Evolutionary conservation across 1,140 invertebrate species (phyloP), one percentile per base, ranked within the genome.

Genomic region (Drosophila rhopaloa): DNA sequence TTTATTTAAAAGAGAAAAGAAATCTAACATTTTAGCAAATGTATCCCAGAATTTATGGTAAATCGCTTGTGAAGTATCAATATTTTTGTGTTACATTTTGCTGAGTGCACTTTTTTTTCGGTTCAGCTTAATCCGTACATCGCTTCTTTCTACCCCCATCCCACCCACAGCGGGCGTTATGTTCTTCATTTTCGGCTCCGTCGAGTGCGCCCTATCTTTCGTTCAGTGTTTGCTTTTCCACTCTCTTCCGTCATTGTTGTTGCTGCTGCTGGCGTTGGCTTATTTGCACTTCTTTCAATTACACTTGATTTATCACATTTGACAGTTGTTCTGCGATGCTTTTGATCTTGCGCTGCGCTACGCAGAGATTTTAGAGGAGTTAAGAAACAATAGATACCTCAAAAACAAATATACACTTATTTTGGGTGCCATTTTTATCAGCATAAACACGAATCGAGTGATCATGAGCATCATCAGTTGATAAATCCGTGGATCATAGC

Each of bases 281-380:
- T 88, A 88, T 88, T 90, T 84, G 85, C 84, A 84, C 84, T 85
- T 89, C 85, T 88, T 85, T 85, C 85, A 89, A 89, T 89, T 89
- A 90, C 80, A 90, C 84, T 84, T 89, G 84, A 89, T 89, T 89
- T 90, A 89, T 84, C 74, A 90, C 48, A 89, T 89, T 90, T 90
- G 81, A 84, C 81, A 90, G 84, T 89, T 90, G 76, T 59, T 80
- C 51, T 63, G 73, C 61, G 66, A 68, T 67, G 73, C 67, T 70
- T 83, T 63, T 74, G 79, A 82, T 88, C 82, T 83, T 67, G 62
- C 47, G 41, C 27, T 78, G 55, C 67, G 40, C 67, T 79, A 78
- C 67, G 40, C 29, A 13, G 5, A 5, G 14, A 35, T 50, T 2
- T 1, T 10, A 27, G 3, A 16, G 65, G 48, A 43, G 43, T 53